Conservation (phyloP, 2,888 invertebrate species). For the Phytoseiulus persimilis region DNA sequence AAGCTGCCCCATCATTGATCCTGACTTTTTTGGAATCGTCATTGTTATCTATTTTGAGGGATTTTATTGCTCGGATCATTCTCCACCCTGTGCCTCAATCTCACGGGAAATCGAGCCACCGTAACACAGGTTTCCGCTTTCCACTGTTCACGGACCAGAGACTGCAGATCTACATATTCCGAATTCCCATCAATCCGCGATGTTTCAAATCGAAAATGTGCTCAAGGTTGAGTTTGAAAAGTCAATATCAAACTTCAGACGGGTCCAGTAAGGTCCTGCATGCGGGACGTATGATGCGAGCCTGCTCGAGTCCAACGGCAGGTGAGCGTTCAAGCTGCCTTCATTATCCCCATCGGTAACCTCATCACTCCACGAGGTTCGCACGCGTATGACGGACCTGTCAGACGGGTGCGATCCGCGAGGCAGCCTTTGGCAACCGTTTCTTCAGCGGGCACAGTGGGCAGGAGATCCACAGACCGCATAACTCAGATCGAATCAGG, state of each 20-base stretch:
- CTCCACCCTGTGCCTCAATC: neutral
- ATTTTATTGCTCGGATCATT: neutral
- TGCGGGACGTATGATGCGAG: neutral
- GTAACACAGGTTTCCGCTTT: neutral
- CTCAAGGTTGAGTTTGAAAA: neutral
- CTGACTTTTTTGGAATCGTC: neutral
- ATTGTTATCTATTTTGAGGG: neutral
- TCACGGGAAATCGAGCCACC: neutral
- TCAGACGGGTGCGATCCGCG: neutral
- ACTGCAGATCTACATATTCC: neutral
- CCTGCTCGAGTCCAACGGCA: neutral
- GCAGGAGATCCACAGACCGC: conserved; percentile 38
- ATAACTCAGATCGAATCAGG: conserved; percentile 36
- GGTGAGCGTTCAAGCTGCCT: neutral
- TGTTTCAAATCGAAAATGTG: neutral
- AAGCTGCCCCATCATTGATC: neutral
- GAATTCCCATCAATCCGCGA: neutral
- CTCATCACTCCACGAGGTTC: neutral
- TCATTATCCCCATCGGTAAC: neutral
- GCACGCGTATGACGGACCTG: neutral
- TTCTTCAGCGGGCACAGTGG: conserved; percentile 38
- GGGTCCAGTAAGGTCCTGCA: conserved; percentile 5
- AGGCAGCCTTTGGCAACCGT: conserved; percentile 35
- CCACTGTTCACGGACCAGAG: neutral
- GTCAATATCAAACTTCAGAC: neutral